Evolutionary conservation across 2,797 vertebrate species (phyloP).

Genomic region (Tangara arthus): DNA sequence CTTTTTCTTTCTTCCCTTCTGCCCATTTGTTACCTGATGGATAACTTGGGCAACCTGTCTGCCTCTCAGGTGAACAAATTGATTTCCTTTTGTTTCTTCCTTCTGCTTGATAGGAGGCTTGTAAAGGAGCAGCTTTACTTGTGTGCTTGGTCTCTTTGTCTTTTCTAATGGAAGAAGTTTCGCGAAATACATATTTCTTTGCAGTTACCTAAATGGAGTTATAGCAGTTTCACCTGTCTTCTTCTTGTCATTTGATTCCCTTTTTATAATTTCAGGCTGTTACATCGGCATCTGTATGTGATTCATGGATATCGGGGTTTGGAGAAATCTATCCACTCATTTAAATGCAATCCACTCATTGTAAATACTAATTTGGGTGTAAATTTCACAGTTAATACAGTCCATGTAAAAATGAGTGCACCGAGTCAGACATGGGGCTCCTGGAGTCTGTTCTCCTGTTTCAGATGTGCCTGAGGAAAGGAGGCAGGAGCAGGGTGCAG

Average conservation of each 20-base stretch:
- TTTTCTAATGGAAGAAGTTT: not conserved
- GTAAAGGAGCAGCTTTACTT: not conserved
- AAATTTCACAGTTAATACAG: not conserved
- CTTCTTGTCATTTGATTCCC: slow-evolving; percentile 27
- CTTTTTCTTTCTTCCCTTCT: not conserved
- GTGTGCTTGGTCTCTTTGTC: not conserved
- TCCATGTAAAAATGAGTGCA: not conserved
- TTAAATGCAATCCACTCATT: not conserved
- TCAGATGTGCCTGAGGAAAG: not conserved
- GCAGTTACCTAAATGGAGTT: not conserved
- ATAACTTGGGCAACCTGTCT: not conserved
- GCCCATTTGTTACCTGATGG: not conserved
- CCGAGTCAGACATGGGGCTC: accelerated
- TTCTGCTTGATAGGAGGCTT: slow-evolving; percentile 1
- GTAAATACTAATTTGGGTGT: not conserved
- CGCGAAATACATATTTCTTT: not conserved
- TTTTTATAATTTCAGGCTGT: slow-evolving; percentile 30
- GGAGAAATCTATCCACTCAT: not conserved
- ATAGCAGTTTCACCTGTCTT: slow-evolving; percentile 14
- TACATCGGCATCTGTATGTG: slow-evolving; percentile 41
- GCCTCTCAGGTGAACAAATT: not conserved
- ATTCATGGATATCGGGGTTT: slow-evolving; percentile 35
- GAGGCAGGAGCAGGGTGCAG: not conserved
- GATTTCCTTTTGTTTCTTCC: not conserved
- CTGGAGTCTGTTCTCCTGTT: not conserved